Conservation (phyloP, 2,113 vertebrate species). For the Macroglossus sobrinus region DNA sequence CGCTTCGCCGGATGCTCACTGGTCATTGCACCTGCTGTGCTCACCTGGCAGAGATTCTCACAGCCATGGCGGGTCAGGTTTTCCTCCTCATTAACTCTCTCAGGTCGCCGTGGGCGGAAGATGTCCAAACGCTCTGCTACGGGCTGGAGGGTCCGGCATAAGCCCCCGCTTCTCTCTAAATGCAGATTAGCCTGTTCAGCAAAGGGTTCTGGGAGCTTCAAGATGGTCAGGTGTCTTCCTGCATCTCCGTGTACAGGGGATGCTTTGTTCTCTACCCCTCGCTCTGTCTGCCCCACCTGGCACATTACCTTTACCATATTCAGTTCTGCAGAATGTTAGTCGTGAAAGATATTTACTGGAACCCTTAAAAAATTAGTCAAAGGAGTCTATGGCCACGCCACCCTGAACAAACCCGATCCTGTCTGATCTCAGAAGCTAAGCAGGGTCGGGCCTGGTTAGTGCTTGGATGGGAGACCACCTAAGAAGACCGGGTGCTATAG, state of each 20-base stretch:
- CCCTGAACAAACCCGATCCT: no score
- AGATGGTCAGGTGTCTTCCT: rapidly evolving
- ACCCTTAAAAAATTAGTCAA: not conserved
- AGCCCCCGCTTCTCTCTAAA: not conserved
- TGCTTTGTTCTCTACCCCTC: not conserved
- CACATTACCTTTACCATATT: rapidly evolving
- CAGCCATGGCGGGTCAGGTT: not conserved
- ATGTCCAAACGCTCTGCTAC: not conserved
- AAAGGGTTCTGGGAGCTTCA: not conserved
- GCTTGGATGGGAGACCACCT: no score
- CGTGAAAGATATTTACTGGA: not conserved
- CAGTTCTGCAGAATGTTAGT: not conserved
- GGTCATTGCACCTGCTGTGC: rapidly evolving
- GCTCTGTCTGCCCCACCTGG: not conserved
- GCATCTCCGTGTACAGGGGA: rapidly evolving
- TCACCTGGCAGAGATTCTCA: not conserved
- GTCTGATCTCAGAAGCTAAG: no score
- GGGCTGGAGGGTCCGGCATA: not conserved
- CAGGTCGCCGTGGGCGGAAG: not conserved
- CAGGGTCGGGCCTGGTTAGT: no score
- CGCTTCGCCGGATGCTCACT: not conserved
- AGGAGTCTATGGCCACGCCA: not conserved
- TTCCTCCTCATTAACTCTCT: not conserved
- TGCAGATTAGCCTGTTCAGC: not conserved
- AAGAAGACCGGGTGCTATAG: no score